Conservation (phyloP, 92 coral and sea anemone species). For the Chrysogorgia sp. region DNA sequence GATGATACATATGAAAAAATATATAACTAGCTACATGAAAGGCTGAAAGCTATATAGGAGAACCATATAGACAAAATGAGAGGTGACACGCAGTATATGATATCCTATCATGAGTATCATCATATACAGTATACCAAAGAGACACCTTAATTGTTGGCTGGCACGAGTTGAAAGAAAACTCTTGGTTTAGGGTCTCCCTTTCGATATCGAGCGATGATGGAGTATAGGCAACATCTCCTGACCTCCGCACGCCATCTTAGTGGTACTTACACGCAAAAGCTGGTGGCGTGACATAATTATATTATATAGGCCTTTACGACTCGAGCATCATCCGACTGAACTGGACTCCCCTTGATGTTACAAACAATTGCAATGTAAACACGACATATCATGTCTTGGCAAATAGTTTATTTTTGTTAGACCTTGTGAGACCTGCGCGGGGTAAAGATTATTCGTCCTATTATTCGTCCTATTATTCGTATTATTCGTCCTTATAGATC, state of each 20-base stretch:
- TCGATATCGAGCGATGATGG: background rate
- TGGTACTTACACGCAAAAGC: no score
- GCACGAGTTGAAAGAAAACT: background rate
- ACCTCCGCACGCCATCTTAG: no score
- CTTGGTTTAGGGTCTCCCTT: background rate
- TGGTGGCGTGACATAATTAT: no score
- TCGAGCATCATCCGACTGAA: background rate
- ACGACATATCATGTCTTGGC: background rate
- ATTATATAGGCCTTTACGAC: background rate
- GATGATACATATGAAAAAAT: no score
- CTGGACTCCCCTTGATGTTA: constrained; percentile 21
- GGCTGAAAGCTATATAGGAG: no score
- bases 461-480: no score
- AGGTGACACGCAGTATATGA: background rate
- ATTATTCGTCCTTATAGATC: no score
- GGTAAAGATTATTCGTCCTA: no score
- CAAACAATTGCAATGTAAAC: constrained; percentile 26
- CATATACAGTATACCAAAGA: background rate
- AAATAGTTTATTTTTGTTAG: constrained; percentile 33
- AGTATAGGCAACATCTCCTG: no score
- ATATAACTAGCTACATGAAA: no score
- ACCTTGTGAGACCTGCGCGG: background rate
- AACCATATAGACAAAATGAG: background rate
- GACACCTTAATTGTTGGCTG: background rate
- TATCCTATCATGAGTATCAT: background rate